phyloP scores from a whole-genome alignment of 2,888 invertebrate species.

The Leptinotarsa juncta region DNA sequence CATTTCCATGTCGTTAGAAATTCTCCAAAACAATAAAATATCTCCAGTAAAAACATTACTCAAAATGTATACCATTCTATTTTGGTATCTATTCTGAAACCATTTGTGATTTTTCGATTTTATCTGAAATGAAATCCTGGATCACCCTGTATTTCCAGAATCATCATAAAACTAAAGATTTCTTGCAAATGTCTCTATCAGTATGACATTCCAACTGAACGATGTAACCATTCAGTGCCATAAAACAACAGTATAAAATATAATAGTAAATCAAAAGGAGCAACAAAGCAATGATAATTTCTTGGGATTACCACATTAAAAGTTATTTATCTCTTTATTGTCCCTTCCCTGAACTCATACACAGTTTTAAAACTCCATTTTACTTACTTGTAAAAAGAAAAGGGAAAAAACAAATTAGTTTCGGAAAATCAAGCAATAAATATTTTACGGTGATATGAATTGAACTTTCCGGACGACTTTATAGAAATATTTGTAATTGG shows the following conservation, averaged over 20 bases:
- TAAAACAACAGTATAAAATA: constrained; percentile 15
- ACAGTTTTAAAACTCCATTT: neutral
- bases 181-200: constrained; percentile 1
- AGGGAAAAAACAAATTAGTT: neutral
- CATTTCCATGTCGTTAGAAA: too few relatives aligned
- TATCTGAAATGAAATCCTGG: too few relatives aligned
- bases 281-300: constrained; percentile 6
- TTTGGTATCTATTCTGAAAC: too few relatives aligned
- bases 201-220: neutral
- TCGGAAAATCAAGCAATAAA: too few relatives aligned
- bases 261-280: constrained; percentile 15
- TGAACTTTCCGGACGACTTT: too few relatives aligned
- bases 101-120: too few relatives aligned
- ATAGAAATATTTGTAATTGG: too few relatives aligned
- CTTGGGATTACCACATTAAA: constrained; percentile 7
- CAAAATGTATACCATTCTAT: too few relatives aligned
- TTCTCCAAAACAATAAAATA: too few relatives aligned
- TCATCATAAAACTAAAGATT: neutral
- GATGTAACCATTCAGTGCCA: constrained; percentile 1
- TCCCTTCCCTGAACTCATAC: constrained; percentile 13
- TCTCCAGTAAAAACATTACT: too few relatives aligned
- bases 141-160: neutral
- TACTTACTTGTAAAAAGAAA: neutral
- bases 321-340: constrained; percentile 15
- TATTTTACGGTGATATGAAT: too few relatives aligned